Conservation (phyloP, 1,140 invertebrate genomes). For the Cydia splendana region DNA sequence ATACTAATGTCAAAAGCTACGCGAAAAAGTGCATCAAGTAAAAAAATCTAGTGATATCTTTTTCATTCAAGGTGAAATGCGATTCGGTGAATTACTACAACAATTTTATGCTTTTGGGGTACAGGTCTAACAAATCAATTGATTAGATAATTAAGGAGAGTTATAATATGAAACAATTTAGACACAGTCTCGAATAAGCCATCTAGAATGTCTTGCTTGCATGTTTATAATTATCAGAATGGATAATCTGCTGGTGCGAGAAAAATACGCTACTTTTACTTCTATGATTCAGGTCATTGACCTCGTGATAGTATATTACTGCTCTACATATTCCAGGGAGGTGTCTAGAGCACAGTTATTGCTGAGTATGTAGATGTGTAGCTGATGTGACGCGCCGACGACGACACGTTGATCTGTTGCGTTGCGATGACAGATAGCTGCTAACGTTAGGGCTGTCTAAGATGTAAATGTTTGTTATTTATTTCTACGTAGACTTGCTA, state of each 20-base stretch:
- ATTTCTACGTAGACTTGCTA: neutral
- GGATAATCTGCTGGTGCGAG: neutral
- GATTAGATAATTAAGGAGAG: neutral
- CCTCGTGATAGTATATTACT: neutral
- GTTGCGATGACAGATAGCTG: conserved; percentile 21
- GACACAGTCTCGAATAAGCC: neutral
- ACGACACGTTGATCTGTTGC: conserved; percentile 14
- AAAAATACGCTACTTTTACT: neutral
- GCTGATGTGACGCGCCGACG: conserved; percentile 24
- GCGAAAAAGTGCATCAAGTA: too few species aligned
- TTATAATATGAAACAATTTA: neutral
- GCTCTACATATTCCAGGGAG: conserved; percentile 6
- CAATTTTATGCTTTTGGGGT: too few species aligned
- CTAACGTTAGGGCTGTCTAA: neutral
- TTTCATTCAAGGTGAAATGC: too few species aligned
- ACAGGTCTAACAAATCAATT: too few species aligned
- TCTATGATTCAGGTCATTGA: neutral
- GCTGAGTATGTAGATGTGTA: conserved; percentile 22
- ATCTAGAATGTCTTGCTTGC: neutral
- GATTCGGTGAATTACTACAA: too few species aligned
- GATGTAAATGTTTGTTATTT: neutral
- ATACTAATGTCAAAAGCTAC: too few species aligned
- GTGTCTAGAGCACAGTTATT: conserved; percentile 5
- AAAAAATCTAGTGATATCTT: too few species aligned
- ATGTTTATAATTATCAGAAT: neutral